Percentiles rank a stretch among this genome's conserved stretches.
phyloP scores from a whole-genome alignment of 2,113 vertebrate genomes.

The Nestor notabilis region DNA sequence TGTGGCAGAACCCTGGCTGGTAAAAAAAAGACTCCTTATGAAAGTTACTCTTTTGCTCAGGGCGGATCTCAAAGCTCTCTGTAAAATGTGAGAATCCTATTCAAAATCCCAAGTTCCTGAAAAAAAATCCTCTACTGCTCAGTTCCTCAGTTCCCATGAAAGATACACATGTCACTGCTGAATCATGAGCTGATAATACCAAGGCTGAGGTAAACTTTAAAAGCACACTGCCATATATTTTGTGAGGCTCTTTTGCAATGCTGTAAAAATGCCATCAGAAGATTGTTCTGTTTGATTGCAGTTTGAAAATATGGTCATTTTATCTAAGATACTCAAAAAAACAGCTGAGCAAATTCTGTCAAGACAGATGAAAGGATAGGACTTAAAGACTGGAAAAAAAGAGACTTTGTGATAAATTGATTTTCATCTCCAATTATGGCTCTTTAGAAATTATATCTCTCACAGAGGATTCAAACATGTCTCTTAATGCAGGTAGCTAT shows the following conservation, averaged over 20 bases:
- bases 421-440: neutral
- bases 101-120: neutral
- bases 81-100: neutral
- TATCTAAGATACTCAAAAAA: neutral
- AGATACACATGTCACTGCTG: neutral
- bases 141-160: neutral
- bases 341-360: neutral
- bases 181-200: neutral
- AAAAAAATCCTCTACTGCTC: neutral
- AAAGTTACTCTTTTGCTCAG: neutral
- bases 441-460: neutral
- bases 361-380: neutral
- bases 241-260: neutral
- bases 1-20: neutral
- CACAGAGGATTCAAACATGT: neutral
- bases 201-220: neutral
- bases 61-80: neutral
- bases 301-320: conserved; percentile 12
- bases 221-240: neutral
- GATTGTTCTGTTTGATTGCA: neutral
- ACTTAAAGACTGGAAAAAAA: neutral
- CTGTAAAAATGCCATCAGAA: conserved; percentile 9
- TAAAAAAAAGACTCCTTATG: neutral
- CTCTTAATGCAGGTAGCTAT: neutral
- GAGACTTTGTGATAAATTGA: neutral